Conservation (phyloP, 2,888 invertebrate species). For the Trichogramma dendrolimi region DNA sequence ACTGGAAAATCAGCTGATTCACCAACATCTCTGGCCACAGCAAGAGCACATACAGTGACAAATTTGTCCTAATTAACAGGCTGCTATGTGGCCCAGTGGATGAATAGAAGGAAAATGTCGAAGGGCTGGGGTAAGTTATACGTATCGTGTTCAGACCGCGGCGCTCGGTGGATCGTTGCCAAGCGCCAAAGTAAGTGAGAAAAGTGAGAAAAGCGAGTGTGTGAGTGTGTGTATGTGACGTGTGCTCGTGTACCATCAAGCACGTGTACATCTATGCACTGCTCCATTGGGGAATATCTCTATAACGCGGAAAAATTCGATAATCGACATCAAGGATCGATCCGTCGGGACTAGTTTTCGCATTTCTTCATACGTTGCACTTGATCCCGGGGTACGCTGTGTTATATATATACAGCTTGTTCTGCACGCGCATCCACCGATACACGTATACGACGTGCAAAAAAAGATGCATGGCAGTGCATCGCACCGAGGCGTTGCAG, state of each 20-base stretch:
- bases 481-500: neutral
- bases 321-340: constrained; percentile 18
- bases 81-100: neutral
- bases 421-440: neutral
- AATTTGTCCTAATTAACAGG: constrained; percentile 12
- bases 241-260: no score
- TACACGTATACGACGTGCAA: neutral
- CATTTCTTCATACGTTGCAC: neutral
- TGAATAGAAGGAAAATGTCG: neutral
- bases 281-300: neutral
- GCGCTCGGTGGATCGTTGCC: constrained; percentile 5
- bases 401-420: neutral
- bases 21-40: neutral
- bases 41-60: constrained; percentile 4
- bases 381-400: neutral
- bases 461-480: neutral
- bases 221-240: neutral
- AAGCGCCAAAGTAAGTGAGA: neutral
- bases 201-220: neutral
- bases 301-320: constrained; percentile 16
- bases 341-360: neutral
- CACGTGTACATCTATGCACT: no score
- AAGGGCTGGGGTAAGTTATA: neutral
- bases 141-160: neutral
- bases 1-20: neutral